Percentiles rank a stretch among this genome's conserved stretches.
Evolutionary conservation across 2,113 vertebrate species (phyloP).

Genomic region (Ailurus styani): DNA sequence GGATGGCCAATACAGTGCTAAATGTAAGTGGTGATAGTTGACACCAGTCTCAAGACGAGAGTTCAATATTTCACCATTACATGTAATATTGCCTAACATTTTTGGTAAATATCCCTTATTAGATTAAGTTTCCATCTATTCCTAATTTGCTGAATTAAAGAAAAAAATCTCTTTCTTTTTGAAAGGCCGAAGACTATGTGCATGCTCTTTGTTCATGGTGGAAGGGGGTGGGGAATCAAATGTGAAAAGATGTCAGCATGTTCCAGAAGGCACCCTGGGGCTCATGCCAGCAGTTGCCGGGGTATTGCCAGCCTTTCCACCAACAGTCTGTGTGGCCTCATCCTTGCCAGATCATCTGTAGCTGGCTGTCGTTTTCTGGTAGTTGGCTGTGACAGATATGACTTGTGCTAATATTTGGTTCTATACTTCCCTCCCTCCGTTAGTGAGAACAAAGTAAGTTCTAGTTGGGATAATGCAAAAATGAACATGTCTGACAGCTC

Average conservation of each 20-base stretch:
- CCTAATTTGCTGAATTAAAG: background rate
- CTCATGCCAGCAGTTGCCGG: background rate
- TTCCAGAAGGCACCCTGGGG: background rate
- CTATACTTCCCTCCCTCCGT: background rate
- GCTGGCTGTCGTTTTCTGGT: background rate
- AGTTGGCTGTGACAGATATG: background rate
- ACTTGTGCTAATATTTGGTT: background rate
- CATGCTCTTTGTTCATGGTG: background rate
- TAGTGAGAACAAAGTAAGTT: conserved; percentile 7
- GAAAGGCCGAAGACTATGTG: background rate
- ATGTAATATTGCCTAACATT: background rate
- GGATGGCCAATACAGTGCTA: background rate
- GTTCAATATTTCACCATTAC: background rate
- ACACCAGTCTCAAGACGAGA: background rate
- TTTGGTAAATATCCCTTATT: background rate
- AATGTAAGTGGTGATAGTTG: background rate
- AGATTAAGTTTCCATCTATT: background rate
- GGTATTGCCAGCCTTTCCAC: background rate
- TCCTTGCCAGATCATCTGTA: background rate
- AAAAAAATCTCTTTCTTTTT: background rate
- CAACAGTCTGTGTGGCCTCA: background rate
- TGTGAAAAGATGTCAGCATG: background rate
- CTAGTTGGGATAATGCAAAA: background rate
- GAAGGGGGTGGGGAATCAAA: background rate
- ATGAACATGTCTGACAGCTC: background rate